Evolutionary conservation across 53 echinoderm and acorn worm species (phyloP), one percentile per base, ranked within the genome.

Genomic region (Henricia sp.): DNA sequence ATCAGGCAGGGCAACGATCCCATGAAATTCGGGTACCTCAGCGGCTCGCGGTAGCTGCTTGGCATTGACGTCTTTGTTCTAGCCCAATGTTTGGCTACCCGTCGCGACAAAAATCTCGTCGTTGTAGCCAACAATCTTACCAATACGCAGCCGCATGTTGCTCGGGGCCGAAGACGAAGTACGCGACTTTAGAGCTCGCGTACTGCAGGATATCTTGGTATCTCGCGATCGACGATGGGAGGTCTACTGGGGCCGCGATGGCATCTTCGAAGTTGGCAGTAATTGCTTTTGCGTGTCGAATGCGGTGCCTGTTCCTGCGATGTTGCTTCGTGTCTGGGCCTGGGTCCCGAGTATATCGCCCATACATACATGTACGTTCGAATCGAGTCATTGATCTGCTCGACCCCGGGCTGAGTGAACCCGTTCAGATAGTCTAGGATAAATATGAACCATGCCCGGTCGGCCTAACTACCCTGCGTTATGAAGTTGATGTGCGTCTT

Each of bases 131-230:
- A 50, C 40, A 52, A 82, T 63, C 2, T 26, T 41, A 25, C 82
- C 82, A 46, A 82, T 59, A 38, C 43, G 34, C 29, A 82, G 39
- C 24, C 71, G 66, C 82, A 82, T 82, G 82, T 82, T 50, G 44
- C 29, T 46, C 21, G 82, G 82, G 19, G 50, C 51, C 84, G 21
- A 38, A 70, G 13, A 84, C 48, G 21, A 16, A 70, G 46, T 39
- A 84, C 40, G 70, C 82, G 3, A 82, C 64, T 29, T 82, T 82
- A 82, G 59, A 38, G 23, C 64, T n/a, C 5, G 83, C 83, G 63
- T 85, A 85, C 28, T 56, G 59, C 13, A 85, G 63, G 6, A 70
- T 58, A 26, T 57, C 54, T 50, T 84, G 84, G 52, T 84, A 84
- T 50, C 65, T 42, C 43, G 60, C 83, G 39, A 82, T 82, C 28